Conservation (phyloP, 23 tunicate species). For the Oikopleura vanhoeffeni region DNA sequence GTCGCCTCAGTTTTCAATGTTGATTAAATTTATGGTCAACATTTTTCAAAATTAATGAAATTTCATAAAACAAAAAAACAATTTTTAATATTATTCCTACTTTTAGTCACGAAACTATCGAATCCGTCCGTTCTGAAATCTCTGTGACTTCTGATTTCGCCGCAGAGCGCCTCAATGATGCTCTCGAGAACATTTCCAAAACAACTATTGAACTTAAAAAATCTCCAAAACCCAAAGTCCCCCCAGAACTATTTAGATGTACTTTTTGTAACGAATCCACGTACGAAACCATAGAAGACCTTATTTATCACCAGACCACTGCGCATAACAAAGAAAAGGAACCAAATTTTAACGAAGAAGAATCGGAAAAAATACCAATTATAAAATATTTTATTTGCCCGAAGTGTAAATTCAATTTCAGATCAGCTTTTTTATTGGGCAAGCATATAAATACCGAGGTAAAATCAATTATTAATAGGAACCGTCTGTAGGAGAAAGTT, state of each 20-base stretch:
- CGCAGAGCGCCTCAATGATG: background rate
- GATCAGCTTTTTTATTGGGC: background rate
- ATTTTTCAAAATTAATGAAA: too few species aligned
- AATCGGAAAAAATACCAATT: background rate
- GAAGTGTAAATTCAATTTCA: background rate
- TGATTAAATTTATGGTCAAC: too few species aligned
- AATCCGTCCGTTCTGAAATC: background rate
- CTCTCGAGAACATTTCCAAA: background rate
- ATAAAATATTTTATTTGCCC: background rate
- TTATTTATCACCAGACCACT: background rate
- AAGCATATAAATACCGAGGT: background rate
- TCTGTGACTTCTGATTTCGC: background rate
- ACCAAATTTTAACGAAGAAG: background rate
- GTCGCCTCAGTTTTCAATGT: too few species aligned
- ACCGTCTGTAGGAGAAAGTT: too few species aligned
- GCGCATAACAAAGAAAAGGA: background rate
- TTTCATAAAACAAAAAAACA: too few species aligned
- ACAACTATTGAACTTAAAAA: background rate
- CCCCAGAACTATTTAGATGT: background rate
- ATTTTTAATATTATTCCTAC: too few species aligned
- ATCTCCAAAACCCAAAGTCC: background rate
- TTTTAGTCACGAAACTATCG: background rate
- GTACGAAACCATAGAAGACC: background rate
- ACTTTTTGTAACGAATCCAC: background rate
- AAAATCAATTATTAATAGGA: too few species aligned